Conservation (phyloP, 1,140 invertebrate species). For the Carcinoscorpius rotundicauda region DNA sequence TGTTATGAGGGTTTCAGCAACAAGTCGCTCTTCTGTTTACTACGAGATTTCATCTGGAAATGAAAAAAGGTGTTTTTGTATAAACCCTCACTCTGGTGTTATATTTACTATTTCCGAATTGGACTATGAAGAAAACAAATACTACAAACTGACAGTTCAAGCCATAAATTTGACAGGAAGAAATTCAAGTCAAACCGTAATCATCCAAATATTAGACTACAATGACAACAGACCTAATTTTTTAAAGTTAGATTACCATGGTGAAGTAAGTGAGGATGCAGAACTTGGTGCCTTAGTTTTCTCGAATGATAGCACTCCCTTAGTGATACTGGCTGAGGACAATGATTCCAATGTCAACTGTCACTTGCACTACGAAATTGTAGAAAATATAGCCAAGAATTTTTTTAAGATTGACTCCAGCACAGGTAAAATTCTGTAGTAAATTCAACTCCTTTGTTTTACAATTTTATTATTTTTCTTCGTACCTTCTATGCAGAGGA, state of each 20-base stretch:
- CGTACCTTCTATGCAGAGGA: too few relatives aligned
- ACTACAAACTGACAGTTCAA: slow-evolving; percentile 68
- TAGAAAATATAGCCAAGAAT: slow-evolving; percentile 52
- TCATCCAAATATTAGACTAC: slow-evolving; percentile 37
- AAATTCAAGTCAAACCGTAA: slow-evolving; percentile 26
- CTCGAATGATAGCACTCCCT: slow-evolving; percentile 37
- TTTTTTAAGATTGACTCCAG: slow-evolving; percentile 77
- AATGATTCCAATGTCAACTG: slow-evolving; percentile 68
- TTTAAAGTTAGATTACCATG: slow-evolving; percentile 48
- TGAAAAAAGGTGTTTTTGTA: slow-evolving; percentile 53
- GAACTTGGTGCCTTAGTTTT: slow-evolving; percentile 56
- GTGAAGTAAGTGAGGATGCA: slow-evolving; percentile 57
- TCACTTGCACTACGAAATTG: slow-evolving; percentile 67
- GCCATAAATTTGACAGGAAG: slow-evolving; percentile 69
- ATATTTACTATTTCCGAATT: slow-evolving; percentile 49
- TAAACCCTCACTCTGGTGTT: slow-evolving; percentile 75
- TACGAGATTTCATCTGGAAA: slow-evolving; percentile 71
- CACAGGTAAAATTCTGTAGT: slow-evolving; percentile 36
- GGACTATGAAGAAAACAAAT: slow-evolving; percentile 61
- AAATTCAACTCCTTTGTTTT: too few relatives aligned
- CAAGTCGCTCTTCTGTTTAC: slow-evolving; percentile 60
- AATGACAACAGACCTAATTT: slow-evolving; percentile 79
- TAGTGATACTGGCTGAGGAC: slow-evolving; percentile 65
- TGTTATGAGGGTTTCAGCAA: slow-evolving; percentile 60
- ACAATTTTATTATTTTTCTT: too few relatives aligned